phyloP scores from a whole-genome alignment of 2,888 invertebrate species.

The Allophyes oxyacanthae region DNA sequence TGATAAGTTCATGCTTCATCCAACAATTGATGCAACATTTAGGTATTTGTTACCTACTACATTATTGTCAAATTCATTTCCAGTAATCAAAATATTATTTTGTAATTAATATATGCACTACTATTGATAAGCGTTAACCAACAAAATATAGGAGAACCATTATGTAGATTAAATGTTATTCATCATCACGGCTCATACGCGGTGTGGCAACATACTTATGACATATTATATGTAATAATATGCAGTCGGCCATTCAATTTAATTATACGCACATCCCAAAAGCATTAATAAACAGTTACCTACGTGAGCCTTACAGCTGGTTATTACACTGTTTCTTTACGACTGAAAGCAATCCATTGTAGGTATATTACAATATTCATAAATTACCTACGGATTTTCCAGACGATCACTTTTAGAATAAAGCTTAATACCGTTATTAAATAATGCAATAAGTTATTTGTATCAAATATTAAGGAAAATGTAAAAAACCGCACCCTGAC shows the following conservation, averaged over 20 bases:
- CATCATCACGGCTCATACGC: constrained; percentile 11
- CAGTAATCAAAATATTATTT: constrained; percentile 7
- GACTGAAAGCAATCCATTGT: constrained; percentile 37
- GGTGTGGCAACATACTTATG: background rate
- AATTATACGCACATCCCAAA: constrained; percentile 21
- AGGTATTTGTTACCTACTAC: too few species aligned
- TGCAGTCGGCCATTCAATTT: constrained; percentile 7
- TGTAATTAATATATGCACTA: background rate
- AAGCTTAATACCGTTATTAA: constrained; percentile 9
- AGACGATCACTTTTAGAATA: constrained; percentile 12
- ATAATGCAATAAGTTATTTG: constrained; percentile 25
- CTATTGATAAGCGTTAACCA: constrained; percentile 9
- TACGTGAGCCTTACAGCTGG: constrained; percentile 44
- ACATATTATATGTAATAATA: constrained; percentile 1
- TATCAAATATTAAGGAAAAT: constrained; percentile 61
- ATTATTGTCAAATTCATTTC: constrained; percentile 1
- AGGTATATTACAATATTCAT: constrained; percentile 23
- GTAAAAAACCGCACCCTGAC: constrained; percentile 85
- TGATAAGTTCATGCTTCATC: background rate
- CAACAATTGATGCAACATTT: background rate
- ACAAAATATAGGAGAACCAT: constrained; percentile 9
- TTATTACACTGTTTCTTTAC: constrained; percentile 26
- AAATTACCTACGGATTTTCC: constrained; percentile 25
- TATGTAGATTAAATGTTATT: constrained; percentile 14
- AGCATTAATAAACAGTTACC: constrained; percentile 28